Conservation (phyloP, 1,140 invertebrate genomes). For the Caenorhabditis briggsae region DNA sequence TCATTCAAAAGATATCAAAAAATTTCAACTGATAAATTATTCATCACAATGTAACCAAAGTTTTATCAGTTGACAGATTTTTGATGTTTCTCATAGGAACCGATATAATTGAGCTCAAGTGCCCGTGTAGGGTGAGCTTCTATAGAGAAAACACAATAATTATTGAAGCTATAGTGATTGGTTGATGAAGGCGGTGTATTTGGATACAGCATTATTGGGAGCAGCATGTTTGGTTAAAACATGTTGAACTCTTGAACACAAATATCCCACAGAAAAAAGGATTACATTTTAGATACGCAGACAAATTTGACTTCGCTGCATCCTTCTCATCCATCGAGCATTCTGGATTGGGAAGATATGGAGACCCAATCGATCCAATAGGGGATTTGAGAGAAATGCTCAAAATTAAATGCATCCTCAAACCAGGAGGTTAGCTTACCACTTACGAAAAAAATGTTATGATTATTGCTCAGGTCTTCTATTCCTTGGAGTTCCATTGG, state of each 20-base stretch:
- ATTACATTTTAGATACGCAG: conserved; percentile 33
- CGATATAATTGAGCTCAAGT: no score
- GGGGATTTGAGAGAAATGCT: conserved; percentile 52
- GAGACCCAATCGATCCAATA: conserved; percentile 54
- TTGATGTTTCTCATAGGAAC: no score
- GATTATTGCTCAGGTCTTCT: background rate
- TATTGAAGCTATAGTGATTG: no score
- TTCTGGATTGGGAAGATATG: conserved; percentile 48
- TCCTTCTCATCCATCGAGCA: conserved; percentile 57
- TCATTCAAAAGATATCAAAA: no score
- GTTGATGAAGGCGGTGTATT: no score
- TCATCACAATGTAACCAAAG: no score
- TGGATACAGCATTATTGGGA: no score
- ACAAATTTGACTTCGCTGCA: conserved; percentile 28
- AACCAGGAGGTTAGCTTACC: conserved; percentile 1
- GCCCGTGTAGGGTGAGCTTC: no score
- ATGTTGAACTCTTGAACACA: background rate
- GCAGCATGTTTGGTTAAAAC: no score
- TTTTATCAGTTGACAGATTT: no score
- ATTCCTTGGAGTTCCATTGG: conserved; percentile 48
- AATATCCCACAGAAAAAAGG: background rate
- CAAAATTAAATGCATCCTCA: conserved; percentile 53
- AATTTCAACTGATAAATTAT: no score
- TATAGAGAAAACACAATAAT: no score
- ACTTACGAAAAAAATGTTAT: background rate